phyloP scores from a whole-genome alignment of 2,113 vertebrate species.

The Conger conger region DNA sequence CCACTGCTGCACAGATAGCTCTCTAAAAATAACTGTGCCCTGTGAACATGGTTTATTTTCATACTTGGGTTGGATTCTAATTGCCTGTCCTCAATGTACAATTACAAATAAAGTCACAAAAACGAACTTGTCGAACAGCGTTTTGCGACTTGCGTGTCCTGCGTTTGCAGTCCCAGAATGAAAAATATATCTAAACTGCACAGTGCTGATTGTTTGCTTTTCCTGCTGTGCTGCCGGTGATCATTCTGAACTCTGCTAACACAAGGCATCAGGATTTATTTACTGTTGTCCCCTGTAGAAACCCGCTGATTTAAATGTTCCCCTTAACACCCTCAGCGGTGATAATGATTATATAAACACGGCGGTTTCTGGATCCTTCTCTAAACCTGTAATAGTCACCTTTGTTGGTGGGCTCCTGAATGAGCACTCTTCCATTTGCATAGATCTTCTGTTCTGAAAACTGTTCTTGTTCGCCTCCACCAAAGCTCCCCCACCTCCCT shows the following conservation, averaged over 20 bases:
- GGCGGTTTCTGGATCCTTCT: neutral
- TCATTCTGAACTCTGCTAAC: neutral
- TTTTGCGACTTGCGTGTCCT: too few species aligned
- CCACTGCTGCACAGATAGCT: neutral
- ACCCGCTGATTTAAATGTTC: neutral
- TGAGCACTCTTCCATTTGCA: neutral
- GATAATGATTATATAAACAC: constrained; percentile 29
- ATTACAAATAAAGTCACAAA: too few species aligned
- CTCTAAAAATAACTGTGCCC: neutral
- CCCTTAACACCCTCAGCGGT: neutral
- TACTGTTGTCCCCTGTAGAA: neutral
- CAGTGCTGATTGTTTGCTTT: neutral
- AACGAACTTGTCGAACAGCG: too few species aligned
- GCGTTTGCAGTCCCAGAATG: too few species aligned
- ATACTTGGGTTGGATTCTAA: too few species aligned
- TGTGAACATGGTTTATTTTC: neutral
- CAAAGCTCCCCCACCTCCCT: neutral
- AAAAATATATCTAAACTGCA: too few species aligned
- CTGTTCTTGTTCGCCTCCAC: neutral
- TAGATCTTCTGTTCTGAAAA: neutral
- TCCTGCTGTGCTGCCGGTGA: neutral
- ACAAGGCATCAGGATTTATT: neutral
- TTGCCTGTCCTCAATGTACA: too few species aligned
- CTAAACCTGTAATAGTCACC: constrained; percentile 31
- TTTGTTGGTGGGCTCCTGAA: constrained; percentile 29